Evolutionary conservation across 2,113 vertebrate genomes (phyloP).

Genomic region (Peromyscus polionotus): DNA sequence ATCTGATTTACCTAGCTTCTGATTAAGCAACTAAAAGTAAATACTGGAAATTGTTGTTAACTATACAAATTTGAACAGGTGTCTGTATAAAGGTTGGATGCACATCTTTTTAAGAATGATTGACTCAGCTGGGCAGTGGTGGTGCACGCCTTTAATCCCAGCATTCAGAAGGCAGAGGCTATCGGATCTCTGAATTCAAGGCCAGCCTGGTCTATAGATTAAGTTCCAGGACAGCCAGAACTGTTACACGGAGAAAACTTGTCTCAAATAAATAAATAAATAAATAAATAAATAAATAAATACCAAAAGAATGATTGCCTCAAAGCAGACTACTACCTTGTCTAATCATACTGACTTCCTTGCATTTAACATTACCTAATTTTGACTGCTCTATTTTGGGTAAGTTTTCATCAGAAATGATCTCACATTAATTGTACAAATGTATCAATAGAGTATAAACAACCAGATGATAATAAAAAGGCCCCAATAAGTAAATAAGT

Average conservation of each 20-base stretch:
- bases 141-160: too few relatives aligned
- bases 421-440: slow-evolving; percentile 26
- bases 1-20: slow-evolving; percentile 67
- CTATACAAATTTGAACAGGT: slow-evolving; percentile 88
- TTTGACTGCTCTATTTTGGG: neutral
- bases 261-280: too few relatives aligned
- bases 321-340: neutral
- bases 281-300: too few relatives aligned
- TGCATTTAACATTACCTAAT: neutral
- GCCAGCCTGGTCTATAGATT: too few relatives aligned
- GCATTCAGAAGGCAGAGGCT: too few relatives aligned
- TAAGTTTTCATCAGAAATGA: slow-evolving; percentile 1
- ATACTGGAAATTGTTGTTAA: slow-evolving; percentile 79
- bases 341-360: neutral
- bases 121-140: neutral
- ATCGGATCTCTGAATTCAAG: too few relatives aligned
- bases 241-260: too few relatives aligned
- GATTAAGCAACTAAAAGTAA: slow-evolving; percentile 80
- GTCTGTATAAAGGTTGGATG: slow-evolving; percentile 73
- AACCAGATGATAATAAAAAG: neutral
- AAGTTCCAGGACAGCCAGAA: too few relatives aligned
- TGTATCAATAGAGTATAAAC: neutral
- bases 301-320: neutral
- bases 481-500: neutral
- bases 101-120: slow-evolving; percentile 51